Conservation (phyloP, 2,113 vertebrate genomes). For the Grallaria varia region DNA sequence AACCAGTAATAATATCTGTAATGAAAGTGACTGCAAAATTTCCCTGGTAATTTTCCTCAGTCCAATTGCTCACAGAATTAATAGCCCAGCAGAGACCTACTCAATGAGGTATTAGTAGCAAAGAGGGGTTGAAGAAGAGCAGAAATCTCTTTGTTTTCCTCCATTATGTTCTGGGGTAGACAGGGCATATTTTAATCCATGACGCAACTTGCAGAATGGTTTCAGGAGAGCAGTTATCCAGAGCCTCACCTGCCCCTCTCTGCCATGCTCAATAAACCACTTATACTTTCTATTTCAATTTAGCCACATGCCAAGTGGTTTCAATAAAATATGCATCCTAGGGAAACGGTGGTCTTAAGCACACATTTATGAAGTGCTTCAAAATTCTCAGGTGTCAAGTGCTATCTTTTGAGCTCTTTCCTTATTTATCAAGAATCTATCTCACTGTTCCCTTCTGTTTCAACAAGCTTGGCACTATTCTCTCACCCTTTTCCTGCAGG, state of each 20-base stretch:
- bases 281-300: neutral
- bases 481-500: neutral
- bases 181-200: neutral
- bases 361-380: neutral
- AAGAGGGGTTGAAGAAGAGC: neutral
- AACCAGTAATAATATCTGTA: neutral
- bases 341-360: neutral
- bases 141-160: neutral
- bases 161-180: neutral
- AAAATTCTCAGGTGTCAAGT: neutral
- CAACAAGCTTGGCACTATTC: neutral
- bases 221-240: neutral
- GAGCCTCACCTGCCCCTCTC: neutral
- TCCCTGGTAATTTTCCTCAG: slow-evolving; percentile 30
- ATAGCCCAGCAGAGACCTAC: neutral
- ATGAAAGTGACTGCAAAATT: slow-evolving; percentile 30
- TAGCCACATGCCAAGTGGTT: neutral
- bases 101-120: neutral
- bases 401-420: neutral
- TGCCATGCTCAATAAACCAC: neutral
- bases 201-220: neutral
- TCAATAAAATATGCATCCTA: neutral
- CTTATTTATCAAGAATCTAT: neutral
- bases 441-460: neutral
- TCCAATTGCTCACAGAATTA: neutral